phyloP scores from a whole-genome alignment of 2,888 invertebrate species.

The Tanytarsus gracilentus region DNA sequence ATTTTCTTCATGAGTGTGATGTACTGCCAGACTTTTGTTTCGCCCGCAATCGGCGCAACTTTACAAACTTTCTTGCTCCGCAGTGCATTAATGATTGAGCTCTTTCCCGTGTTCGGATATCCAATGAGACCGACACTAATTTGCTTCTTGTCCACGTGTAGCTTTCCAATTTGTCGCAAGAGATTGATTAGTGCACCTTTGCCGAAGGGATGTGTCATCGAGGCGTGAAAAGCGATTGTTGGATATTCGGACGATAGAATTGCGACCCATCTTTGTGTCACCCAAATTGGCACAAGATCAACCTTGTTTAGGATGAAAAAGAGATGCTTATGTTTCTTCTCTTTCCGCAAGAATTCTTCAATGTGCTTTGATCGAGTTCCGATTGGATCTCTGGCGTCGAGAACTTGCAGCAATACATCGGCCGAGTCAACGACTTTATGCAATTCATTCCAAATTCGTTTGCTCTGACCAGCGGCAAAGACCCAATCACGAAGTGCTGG shows the following conservation, averaged over 20 bases:
- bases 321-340: conserved; percentile 94
- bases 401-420: conserved; percentile 89
- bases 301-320: conserved; percentile 97
- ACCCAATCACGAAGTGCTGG: conserved; percentile 85
- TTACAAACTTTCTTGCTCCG: conserved; percentile 96
- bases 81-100: conserved; percentile 94
- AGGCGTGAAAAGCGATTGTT: conserved; percentile 96
- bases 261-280: conserved; percentile 95
- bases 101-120: conserved; percentile 98
- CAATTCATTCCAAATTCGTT: conserved; percentile 96
- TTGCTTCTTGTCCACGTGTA: conserved; percentile 94
- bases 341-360: conserved; percentile 82
- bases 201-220: conserved; percentile 95
- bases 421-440: conserved; percentile 99
- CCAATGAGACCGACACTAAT: conserved; percentile 99
- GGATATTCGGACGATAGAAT: conserved; percentile 91
- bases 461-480: conserved; percentile 92
- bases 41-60: conserved; percentile 96
- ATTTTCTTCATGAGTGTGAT: conserved; percentile 96
- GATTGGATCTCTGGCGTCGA: conserved; percentile 95
- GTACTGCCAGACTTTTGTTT: conserved; percentile 98
- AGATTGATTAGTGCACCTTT: conserved; percentile 96
- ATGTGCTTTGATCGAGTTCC: conserved; percentile 92
- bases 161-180: conserved; percentile 86
- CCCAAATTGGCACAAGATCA: conserved; percentile 94